Percentiles rank a stretch among this genome's conserved stretches.
Conservation (phyloP, 2,888 invertebrate species). For the Cosmia pyralina region DNA sequence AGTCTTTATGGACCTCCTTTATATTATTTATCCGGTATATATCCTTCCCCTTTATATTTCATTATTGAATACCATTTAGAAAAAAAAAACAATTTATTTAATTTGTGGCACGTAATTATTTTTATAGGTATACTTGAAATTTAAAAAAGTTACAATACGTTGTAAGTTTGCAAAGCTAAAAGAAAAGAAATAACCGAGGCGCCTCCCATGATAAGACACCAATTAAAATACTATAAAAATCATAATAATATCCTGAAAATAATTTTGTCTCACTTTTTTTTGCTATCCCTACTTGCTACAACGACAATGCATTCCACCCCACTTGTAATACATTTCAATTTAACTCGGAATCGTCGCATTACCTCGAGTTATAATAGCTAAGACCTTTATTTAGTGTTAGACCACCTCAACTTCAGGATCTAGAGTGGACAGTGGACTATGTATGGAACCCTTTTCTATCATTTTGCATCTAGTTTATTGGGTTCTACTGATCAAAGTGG, state of each 20-base stretch:
- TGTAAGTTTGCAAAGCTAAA: background rate
- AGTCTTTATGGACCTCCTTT: background rate
- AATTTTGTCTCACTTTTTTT: background rate
- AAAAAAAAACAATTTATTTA: background rate
- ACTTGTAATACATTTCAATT: slow-evolving; percentile 81
- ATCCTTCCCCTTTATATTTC: background rate
- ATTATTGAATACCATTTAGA: too few species aligned
- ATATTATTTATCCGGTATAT: too few species aligned
- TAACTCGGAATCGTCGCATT: slow-evolving; percentile 74
- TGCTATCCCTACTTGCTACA: slow-evolving; percentile 50
- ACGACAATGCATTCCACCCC: slow-evolving; percentile 75
- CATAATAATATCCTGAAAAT: background rate
- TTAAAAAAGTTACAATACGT: too few species aligned
- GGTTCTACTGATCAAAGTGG: too few species aligned
- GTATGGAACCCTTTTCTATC: slow-evolving; percentile 41
- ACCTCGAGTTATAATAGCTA: slow-evolving; percentile 71
- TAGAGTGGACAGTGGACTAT: slow-evolving; percentile 41
- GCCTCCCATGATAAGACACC: too few species aligned
- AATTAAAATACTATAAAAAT: background rate
- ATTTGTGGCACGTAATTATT: background rate
- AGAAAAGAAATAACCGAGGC: background rate
- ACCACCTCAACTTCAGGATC: slow-evolving; percentile 64
- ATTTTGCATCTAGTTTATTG: too few species aligned
- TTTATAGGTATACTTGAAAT: too few species aligned
- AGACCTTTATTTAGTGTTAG: slow-evolving; percentile 70